Evolutionary conservation across 2,888 invertebrate species (phyloP).

Genomic region (Hemithea aestivaria): DNA sequence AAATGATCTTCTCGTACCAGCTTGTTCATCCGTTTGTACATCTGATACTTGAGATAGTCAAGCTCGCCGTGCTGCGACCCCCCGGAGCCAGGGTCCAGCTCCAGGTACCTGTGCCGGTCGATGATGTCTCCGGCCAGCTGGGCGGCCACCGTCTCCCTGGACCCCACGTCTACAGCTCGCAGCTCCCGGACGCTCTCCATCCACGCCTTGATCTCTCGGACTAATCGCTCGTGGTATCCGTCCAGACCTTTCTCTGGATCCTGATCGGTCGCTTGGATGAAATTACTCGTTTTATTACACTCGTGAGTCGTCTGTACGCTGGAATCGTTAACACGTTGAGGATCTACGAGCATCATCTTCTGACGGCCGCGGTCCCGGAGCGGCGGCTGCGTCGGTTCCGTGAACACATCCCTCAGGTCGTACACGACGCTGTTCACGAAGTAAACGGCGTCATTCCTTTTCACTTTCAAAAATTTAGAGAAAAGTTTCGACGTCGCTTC

Average conservation of each 20-base stretch:
- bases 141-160: constrained; percentile 38
- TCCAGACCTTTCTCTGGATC: constrained; percentile 34
- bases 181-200: constrained; percentile 35
- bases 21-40: constrained; percentile 61
- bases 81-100: constrained; percentile 36
- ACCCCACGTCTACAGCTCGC: constrained; percentile 27
- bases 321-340: constrained; percentile 14
- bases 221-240: constrained; percentile 35
- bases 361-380: too few species aligned
- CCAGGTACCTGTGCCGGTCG: constrained; percentile 53
- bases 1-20: constrained; percentile 42
- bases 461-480: constrained; percentile 31
- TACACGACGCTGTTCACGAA: constrained; percentile 31
- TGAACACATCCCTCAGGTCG: constrained; percentile 16
- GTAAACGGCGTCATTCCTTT: constrained; percentile 32
- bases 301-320: constrained; percentile 9
- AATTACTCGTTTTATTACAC: constrained; percentile 16
- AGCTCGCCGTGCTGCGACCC: constrained; percentile 42
- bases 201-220: constrained; percentile 52
- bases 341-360: too few species aligned
- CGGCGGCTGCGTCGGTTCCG: too few species aligned
- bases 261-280: constrained; percentile 21
- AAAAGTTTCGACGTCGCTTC: constrained; percentile 37
- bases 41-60: constrained; percentile 56
- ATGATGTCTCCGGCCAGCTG: constrained; percentile 56